phyloP scores from a whole-genome alignment of 2,113 vertebrate genomes.

The Ictidomys tridecemlineatus region DNA sequence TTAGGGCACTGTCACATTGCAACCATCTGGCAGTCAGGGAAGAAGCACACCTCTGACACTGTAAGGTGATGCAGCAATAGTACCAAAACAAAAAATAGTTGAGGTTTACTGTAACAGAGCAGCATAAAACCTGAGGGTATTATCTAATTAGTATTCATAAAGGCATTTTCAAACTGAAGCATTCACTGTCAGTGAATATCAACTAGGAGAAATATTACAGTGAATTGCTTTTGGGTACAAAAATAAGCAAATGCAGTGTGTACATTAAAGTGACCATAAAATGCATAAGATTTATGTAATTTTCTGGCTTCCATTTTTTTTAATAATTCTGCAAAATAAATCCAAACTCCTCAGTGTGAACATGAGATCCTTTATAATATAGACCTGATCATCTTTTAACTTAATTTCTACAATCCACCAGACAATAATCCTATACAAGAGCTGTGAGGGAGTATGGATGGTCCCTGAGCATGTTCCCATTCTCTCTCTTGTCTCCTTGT shows the following conservation, averaged over 20 bases:
- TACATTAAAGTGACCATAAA: not conserved
- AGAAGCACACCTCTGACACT: constrained; percentile 36
- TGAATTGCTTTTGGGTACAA: not conserved
- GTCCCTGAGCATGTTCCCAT: rapidly evolving
- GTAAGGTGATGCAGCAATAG: not conserved
- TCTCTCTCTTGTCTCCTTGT: not conserved
- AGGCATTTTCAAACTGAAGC: not conserved
- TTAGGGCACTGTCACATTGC: not conserved
- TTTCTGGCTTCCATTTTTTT: not conserved
- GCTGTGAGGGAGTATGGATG: not conserved
- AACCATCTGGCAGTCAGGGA: not conserved
- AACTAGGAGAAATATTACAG: not conserved
- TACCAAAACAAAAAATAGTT: not conserved
- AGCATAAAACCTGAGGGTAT: not conserved
- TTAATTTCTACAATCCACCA: not conserved
- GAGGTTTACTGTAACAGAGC: not conserved
- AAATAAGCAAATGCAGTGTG: not conserved
- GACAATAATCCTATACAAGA: not conserved
- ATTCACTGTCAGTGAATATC: not conserved
- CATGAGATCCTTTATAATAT: not conserved
- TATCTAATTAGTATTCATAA: not conserved
- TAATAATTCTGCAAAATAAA: not conserved
- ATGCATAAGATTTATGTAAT: not conserved
- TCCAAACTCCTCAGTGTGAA: not conserved
- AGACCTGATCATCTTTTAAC: not conserved